Base-by-base conservation (phyloP, 2,888 invertebrate species). In the Apeira syringaria region DNA sequence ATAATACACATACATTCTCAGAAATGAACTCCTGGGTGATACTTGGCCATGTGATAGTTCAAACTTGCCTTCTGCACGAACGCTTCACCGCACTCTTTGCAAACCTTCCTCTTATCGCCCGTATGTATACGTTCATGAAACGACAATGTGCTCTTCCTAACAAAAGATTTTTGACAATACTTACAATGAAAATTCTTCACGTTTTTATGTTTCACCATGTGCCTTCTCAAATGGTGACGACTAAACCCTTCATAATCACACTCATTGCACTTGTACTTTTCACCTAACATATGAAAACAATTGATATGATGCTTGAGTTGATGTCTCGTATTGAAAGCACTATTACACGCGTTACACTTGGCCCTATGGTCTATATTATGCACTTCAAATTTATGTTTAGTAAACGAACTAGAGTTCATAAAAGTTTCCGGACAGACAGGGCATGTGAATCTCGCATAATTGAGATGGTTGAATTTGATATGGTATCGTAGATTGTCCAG, bases 41-140 rank as follows among this genome's bases (percentile, higher is more conserved):
- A 22, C 28, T 69, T 71, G 39, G 10, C 6, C 43, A 65, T 54
- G 31, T 68, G 63, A 39, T 60, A 64, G 24, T 61, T 63, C 31
- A 62, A 31, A 15, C 64, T 66, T 3, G 58, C 52, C 42, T 50
- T 53, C 41, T 66, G 62, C 3, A 64, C 65, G 42, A 67, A 71
- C 9, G 51, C 54, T 28, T 67, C 58, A 0, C 59, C 47, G 18
- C 62, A 62, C 12, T 38, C 26, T 1, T 42, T 20, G 9, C 62
- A 64, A 3, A 51, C 39, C 12, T 56, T 47, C n/a, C 40, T 46
- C 44, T 44, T 57, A n/a, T 36, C 42, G 0, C 52, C 55, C 1
- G 36, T 43, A 9, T 43, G 42, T 26, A 42, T 42, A 9, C 11
- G 36, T 11, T 43, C 42, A n/a, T 43, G 40, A 5, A 13, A 33